These are phyloP conservation scores for Allacma fusca DNA, from an alignment of 2,888 invertebrate species.

Conservation along the genomic window DNA sequence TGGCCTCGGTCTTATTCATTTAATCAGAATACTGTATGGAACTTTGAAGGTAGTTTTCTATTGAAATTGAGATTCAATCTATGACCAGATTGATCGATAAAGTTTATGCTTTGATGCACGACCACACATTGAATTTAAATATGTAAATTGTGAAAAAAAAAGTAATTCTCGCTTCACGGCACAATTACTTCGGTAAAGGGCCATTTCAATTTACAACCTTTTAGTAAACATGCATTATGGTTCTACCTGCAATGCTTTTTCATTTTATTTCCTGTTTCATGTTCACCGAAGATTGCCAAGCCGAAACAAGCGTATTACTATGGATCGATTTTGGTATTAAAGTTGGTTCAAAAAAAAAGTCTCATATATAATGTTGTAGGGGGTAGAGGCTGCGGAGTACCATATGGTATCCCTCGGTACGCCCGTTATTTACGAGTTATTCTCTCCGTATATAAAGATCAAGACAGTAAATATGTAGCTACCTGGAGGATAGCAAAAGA, in stretches of 20 bases:
- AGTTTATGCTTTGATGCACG: too few species aligned
- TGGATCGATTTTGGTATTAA: conserved; percentile 37
- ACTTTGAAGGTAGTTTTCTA: too few species aligned
- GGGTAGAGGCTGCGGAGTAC: not conserved
- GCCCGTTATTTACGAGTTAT: conserved; percentile 3
- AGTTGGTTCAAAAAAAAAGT: conserved; percentile 1
- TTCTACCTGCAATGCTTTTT: conserved; percentile 7
- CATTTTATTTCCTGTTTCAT: conserved; percentile 28
- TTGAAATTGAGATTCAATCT: too few species aligned
- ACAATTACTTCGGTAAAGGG: too few species aligned
- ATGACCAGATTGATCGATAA: too few species aligned
- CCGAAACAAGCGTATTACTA: not conserved
- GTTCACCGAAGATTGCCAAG: not conserved
- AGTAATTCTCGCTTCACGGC: too few species aligned
- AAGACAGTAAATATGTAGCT: conserved; percentile 26
- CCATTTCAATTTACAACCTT: too few species aligned
- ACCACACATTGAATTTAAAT: too few species aligned
- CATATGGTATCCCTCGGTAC: not conserved
- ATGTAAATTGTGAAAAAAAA: too few species aligned
- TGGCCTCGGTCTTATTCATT: too few species aligned
- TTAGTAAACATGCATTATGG: not conserved
- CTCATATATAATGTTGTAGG: not conserved
- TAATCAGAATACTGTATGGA: too few species aligned
- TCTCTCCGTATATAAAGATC: not conserved
- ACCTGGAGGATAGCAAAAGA: not conserved